These are phyloP conservation scores for Auanema freiburgensis DNA, from an alignment of 2,888 invertebrate species.

Conservation along the genomic window DNA sequence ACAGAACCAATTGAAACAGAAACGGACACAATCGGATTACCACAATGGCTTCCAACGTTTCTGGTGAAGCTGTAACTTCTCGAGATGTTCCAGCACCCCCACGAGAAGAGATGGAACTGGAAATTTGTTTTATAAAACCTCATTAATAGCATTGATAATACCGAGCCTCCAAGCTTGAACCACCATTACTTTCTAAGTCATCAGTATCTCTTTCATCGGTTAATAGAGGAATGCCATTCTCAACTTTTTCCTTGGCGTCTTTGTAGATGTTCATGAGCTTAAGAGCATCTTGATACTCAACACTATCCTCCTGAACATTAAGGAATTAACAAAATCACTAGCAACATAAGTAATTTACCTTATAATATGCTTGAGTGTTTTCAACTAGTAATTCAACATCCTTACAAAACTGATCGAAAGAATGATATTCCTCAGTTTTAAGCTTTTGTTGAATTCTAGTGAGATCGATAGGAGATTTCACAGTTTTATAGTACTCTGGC, in stretches of 20 bases:
- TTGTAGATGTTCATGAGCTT: constrained; percentile 79
- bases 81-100: neutral
- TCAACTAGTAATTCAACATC: constrained; percentile 88
- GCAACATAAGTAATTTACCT: constrained; percentile 67
- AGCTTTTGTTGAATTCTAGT: constrained; percentile 91
- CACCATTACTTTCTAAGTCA: constrained; percentile 20
- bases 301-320: constrained; percentile 73
- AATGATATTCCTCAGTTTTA: constrained; percentile 93
- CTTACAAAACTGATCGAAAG: constrained; percentile 83
- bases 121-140: neutral
- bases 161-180: constrained; percentile 19
- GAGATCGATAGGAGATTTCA: constrained; percentile 91
- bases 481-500: constrained; percentile 73
- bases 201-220: constrained; percentile 21
- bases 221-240: constrained; percentile 24
- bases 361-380: constrained; percentile 94
- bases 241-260: constrained; percentile 25
- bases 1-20: no score
- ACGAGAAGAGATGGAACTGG: constrained; percentile 18
- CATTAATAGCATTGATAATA: constrained; percentile 14
- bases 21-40: no score
- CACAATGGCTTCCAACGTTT: constrained; percentile 9
- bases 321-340: neutral
- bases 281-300: constrained; percentile 86
- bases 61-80: neutral